These are phyloP conservation scores for Eugnorisma glareosa DNA, from an alignment of 2,888 invertebrate genomes.

Conservation along the genomic window DNA sequence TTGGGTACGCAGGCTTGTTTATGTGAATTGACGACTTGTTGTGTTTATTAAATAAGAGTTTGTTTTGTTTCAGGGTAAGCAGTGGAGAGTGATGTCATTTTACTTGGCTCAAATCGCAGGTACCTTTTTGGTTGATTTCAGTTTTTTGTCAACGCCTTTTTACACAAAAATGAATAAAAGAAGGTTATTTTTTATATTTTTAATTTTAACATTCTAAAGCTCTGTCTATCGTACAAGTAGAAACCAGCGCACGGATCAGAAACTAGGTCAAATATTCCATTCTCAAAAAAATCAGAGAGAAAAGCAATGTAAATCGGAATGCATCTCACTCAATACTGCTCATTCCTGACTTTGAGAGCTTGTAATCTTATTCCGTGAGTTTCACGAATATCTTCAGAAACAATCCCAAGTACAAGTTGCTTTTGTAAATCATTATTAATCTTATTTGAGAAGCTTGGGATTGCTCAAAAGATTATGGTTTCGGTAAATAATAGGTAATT, in stretches of 20 bases:
- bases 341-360: conserved; percentile 38
- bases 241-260: neutral
- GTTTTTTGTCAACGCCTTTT: neutral
- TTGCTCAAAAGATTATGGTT: conserved; percentile 57
- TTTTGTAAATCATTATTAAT: conserved; percentile 60
- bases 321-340: conserved; percentile 52
- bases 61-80: conserved; percentile 53
- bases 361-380: conserved; percentile 45
- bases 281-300: conserved; percentile 37
- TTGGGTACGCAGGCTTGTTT: conserved; percentile 25
- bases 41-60: conserved; percentile 21
- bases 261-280: conserved; percentile 41
- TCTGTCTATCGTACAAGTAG: neutral
- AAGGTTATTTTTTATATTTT: neutral
- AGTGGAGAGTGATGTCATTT: neutral
- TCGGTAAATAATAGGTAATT: conserved; percentile 61
- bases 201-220: neutral
- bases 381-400: conserved; percentile 54
- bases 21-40: conserved; percentile 21
- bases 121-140: conserved; percentile 4
- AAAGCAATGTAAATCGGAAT: conserved; percentile 45
- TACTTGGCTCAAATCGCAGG: neutral
- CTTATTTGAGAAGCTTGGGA: conserved; percentile 57
- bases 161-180: neutral
- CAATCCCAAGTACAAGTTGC: conserved; percentile 48